These are phyloP conservation scores for Styela plicata DNA, from an alignment of 23 tunicate genomes.

Conservation along the genomic window DNA sequence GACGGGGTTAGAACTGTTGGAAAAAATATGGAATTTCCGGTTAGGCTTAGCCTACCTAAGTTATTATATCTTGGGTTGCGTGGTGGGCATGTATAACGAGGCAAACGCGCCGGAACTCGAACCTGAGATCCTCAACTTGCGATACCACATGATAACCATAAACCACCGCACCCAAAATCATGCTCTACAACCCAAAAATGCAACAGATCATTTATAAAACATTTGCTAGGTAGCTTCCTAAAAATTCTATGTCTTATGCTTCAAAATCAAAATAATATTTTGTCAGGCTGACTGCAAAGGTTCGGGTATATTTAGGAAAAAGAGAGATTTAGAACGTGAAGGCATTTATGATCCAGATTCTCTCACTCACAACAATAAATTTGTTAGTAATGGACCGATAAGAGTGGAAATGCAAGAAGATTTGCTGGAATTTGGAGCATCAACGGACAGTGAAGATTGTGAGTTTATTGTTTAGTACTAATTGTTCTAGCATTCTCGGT, in stretches of 20 bases:
- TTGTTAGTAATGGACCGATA: conserved; percentile 68
- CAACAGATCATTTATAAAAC: too few species aligned
- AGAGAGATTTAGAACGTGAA: conserved; percentile 53
- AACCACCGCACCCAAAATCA: too few species aligned
- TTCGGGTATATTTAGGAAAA: conserved; percentile 32
- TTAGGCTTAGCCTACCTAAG: too few species aligned
- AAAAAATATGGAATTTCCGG: too few species aligned
- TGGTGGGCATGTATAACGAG: too few species aligned
- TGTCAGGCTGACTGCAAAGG: conserved; percentile 68
- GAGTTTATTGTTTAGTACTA: conserved; percentile 1
- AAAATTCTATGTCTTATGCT: background rate
- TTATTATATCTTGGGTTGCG: too few species aligned
- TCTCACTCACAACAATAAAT: conserved; percentile 37
- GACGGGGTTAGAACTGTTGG: too few species aligned
- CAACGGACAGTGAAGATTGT: conserved; percentile 8
- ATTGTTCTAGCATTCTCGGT: too few species aligned
- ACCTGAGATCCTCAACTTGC: too few species aligned
- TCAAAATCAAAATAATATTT: background rate
- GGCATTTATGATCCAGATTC: conserved; percentile 60
- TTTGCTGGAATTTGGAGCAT: conserved; percentile 6
- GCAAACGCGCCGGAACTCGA: too few species aligned
- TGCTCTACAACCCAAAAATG: too few species aligned
- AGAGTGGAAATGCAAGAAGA: conserved; percentile 42
- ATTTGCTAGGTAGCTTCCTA: background rate
- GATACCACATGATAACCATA: too few species aligned